Conservation (phyloP, 2,113 vertebrate species). For the Spheniscus mendiculus region DNA sequence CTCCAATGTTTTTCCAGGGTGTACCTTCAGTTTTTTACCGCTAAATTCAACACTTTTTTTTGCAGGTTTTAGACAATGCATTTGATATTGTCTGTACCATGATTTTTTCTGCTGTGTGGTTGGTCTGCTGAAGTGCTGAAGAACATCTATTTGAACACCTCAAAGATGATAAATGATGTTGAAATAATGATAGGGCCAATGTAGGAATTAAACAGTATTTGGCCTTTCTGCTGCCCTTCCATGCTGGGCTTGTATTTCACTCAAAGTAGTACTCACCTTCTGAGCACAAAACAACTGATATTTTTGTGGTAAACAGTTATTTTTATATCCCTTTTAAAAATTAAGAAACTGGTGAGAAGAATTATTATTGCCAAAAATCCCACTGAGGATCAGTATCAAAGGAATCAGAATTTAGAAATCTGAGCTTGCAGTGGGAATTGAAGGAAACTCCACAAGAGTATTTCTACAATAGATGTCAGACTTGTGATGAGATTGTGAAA, state of each 20-base stretch:
- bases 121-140: not conserved
- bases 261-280: not conserved
- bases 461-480: not conserved
- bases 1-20: not conserved
- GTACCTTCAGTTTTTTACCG: not conserved
- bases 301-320: not conserved
- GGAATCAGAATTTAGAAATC: not conserved
- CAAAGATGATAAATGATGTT: not conserved
- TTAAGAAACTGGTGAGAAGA: not conserved
- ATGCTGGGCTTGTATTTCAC: not conserved
- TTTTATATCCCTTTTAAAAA: constrained; percentile 5
- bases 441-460: not conserved
- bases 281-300: not conserved
- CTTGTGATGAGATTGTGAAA: not conserved
- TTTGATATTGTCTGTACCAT: not conserved
- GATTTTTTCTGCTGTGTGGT: not conserved
- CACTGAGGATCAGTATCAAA: not conserved
- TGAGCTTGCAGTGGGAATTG: not conserved
- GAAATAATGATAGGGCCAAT: not conserved
- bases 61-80: not conserved
- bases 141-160: not conserved
- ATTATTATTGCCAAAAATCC: not conserved
- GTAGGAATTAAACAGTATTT: not conserved
- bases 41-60: not conserved
- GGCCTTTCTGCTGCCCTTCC: not conserved